Evolutionary conservation across 2,888 invertebrate genomes (phyloP).

Genomic region (Galerucella pusilla): DNA sequence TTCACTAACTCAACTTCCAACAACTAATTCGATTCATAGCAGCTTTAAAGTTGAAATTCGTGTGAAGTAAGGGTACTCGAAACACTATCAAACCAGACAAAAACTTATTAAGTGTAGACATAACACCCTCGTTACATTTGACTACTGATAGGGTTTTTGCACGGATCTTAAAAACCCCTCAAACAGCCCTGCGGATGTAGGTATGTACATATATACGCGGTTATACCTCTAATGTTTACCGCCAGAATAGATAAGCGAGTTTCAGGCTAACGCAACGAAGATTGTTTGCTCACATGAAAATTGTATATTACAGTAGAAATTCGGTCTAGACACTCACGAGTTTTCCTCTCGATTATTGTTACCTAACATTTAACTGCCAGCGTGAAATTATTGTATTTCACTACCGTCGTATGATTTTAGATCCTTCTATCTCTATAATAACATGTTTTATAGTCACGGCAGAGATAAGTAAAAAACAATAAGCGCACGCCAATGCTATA

Average conservation of each 20-base stretch:
- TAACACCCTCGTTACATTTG: neutral
- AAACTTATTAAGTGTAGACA: neutral
- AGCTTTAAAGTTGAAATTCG: neutral
- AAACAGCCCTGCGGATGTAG: neutral
- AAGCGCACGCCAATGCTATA: too few species aligned
- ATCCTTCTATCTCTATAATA: too few species aligned
- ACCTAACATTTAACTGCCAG: neutral
- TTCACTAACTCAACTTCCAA: neutral
- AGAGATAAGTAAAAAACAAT: too few species aligned
- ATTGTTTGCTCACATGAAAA: neutral
- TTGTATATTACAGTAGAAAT: neutral
- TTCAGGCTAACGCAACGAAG: neutral
- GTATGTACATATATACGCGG: neutral
- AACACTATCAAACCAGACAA: neutral
- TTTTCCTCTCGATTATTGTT: neutral
- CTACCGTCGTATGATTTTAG: too few species aligned
- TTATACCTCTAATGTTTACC: constrained; percentile 2
- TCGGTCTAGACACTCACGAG: neutral
- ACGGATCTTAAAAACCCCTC: neutral
- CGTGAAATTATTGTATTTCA: neutral
- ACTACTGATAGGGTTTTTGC: constrained; percentile 1
- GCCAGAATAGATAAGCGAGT: neutral
- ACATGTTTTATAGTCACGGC: too few species aligned
- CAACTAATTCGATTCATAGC: neutral
- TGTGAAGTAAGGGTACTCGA: neutral